Evolutionary conservation across 1,140 invertebrate genomes (phyloP), one percentile per base, ranked within the genome.

Genomic region (Hydropsyche tenuis): DNA sequence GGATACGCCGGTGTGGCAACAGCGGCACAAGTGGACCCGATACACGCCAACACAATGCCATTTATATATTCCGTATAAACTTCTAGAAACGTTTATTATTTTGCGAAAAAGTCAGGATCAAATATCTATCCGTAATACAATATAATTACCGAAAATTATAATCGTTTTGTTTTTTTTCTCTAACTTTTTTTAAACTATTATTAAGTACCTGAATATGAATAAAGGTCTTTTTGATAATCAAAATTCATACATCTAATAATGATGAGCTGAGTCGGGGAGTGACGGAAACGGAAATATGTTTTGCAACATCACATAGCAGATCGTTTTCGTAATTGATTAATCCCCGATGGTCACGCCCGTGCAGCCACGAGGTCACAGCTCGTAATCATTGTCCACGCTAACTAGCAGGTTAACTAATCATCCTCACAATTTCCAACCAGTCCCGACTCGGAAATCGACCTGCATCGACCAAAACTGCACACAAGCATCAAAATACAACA

Each of bases 1-100:
- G 68, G 51, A 56, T 70, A 30, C 20, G 68, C 27, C 68, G 68
- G 18, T 69, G 68, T 70, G 68, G 68, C 68, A 70, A 70, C 68
- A 37, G 51, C 68, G 48, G 27, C 68, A 56, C 68, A 70, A 70
- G 68, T 60, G 68, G 68, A 25, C n/a, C 68, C 48, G 68, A 68
- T 51, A 37, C 30, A 37, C 30, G 30, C 30, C 30, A 37, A 37
- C 30, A 37, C 30, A 37, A 37, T 37, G 30, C 30, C 30, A 37
- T 37, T 37, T 37, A 37, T 37, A 37, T 37, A 37, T 37, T 37
- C 30, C 30, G 30, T 37, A 9, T 37, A 37, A 37, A 37, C 30
- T n/a, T 51, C 46, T 51, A 20, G 46, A 51, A 51, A 5, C 46
- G 46, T 51, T 20, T n/a, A 14, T 51, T 20, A 37, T 37, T 37